Percentiles rank a stretch among this genome's conserved stretches.
Conservation (phyloP, 2,797 vertebrate genomes). For the Pteropus rufus region DNA sequence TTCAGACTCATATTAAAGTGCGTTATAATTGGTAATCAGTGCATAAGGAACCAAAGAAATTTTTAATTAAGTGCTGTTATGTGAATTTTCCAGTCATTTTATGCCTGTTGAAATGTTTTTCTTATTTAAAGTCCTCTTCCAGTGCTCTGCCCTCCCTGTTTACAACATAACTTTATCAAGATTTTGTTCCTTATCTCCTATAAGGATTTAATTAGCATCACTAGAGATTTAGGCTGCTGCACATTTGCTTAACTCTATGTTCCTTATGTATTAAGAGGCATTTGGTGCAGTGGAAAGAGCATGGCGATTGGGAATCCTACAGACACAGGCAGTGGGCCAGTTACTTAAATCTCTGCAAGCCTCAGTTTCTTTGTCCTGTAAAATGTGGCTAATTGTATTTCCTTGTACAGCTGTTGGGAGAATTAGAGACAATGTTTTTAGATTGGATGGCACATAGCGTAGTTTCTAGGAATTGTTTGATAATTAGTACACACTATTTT, state of each 20-base stretch:
- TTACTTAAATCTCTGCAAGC: not conserved
- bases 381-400: constrained; percentile 16
- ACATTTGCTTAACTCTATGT: constrained; percentile 20
- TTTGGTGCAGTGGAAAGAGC: constrained; percentile 34
- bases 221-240: constrained; percentile 41
- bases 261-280: not conserved
- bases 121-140: constrained; percentile 46
- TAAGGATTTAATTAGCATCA: constrained; percentile 60
- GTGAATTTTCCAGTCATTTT: constrained; percentile 76
- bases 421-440: not conserved
- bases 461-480: not conserved
- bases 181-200: constrained; percentile 53
- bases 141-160: constrained; percentile 49
- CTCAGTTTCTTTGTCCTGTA: constrained; percentile 29
- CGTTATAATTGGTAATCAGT: constrained; percentile 74
- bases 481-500: not conserved
- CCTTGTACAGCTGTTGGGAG: not conserved
- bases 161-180: constrained; percentile 40
- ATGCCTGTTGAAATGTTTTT: constrained; percentile 73
- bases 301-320: not conserved
- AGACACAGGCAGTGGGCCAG: not conserved
- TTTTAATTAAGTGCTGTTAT: constrained; percentile 70
- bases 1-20: constrained; percentile 68
- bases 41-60: constrained; percentile 72
- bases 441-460: not conserved